phyloP scores from a whole-genome alignment of 1,140 invertebrate species.

The Contarinia nasturtii region DNA sequence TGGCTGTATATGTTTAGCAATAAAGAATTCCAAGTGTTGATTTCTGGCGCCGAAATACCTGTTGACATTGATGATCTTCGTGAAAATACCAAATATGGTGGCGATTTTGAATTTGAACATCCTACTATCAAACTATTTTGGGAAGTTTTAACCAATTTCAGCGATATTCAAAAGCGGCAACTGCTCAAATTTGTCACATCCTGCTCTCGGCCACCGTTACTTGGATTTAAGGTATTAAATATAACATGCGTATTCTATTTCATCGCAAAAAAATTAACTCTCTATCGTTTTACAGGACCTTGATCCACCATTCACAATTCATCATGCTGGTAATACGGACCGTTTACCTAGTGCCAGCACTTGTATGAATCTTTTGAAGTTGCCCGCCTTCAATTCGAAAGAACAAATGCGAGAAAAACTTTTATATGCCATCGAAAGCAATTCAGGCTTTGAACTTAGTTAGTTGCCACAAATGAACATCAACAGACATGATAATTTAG shows the following conservation, averaged over 20 bases:
- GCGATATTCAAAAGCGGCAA: constrained; percentile 65
- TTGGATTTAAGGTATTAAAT: constrained; percentile 74
- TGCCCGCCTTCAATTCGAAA: constrained; percentile 75
- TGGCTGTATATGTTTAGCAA: constrained; percentile 92
- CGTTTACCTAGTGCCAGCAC: constrained; percentile 88
- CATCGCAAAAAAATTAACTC: background rate
- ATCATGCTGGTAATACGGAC: constrained; percentile 69
- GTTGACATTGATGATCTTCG: constrained; percentile 83
- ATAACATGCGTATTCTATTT: constrained; percentile 6
- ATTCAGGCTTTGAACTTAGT: constrained; percentile 90
- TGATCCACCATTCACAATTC: constrained; percentile 86
- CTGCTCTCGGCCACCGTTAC: constrained; percentile 86
- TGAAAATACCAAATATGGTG: constrained; percentile 63
- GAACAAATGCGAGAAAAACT: constrained; percentile 65
- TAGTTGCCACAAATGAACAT: constrained; percentile 24
- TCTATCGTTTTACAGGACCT: constrained; percentile 56
- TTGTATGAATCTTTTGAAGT: constrained; percentile 93
- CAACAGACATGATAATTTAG: too few species aligned
- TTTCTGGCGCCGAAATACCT: constrained; percentile 81
- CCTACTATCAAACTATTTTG: constrained; percentile 58
- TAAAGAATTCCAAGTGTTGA: constrained; percentile 81
- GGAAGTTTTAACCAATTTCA: constrained; percentile 69
- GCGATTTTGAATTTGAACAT: constrained; percentile 67
- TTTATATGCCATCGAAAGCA: constrained; percentile 83
- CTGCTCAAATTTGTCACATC: constrained; percentile 94